Percentiles rank a stretch among this genome's conserved stretches.
These are phyloP conservation scores for Hydrotaea cyrtoneurina DNA, from an alignment of 2,888 invertebrate species.

Conservation along the genomic window DNA sequence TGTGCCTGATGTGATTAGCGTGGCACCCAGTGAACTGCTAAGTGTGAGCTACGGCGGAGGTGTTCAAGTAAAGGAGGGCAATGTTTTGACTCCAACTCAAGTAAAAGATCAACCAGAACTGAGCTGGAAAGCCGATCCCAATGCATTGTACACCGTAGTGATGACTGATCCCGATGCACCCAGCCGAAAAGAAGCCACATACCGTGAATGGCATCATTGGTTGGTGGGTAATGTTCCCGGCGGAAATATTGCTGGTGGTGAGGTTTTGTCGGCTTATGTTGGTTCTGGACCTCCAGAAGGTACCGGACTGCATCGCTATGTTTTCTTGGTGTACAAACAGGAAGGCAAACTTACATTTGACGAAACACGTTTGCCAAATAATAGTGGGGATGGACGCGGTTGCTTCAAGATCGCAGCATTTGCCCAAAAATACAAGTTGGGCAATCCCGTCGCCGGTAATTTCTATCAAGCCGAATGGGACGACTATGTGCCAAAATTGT, in stretches of 20 bases:
- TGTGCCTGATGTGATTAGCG: conserved; percentile 88
- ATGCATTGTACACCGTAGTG: conserved; percentile 87
- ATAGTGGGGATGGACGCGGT: conserved; percentile 82
- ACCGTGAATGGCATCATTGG: conserved; percentile 97
- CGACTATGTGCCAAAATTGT: conserved; percentile 92
- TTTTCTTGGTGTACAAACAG: conserved; percentile 87
- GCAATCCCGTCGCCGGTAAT: conserved; percentile 92
- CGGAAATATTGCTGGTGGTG: conserved; percentile 85
- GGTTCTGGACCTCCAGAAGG: conserved; percentile 93
- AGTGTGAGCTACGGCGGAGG: conserved; percentile 77
- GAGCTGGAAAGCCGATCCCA: conserved; percentile 84
- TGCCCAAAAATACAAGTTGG: conserved; percentile 90
- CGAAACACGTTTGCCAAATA: conserved; percentile 82
- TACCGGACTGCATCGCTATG: conserved; percentile 86
- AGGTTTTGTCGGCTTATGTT: conserved; percentile 88
- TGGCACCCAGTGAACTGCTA: conserved; percentile 83
- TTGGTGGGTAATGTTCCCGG: conserved; percentile 93
- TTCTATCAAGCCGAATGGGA: conserved; percentile 94
- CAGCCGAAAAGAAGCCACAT: conserved; percentile 88
- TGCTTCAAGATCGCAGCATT: conserved; percentile 87
- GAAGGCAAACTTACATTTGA: conserved; percentile 82
- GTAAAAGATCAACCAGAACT: conserved; percentile 88
- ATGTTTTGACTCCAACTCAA: conserved; percentile 88
- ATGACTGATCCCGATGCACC: conserved; percentile 94
- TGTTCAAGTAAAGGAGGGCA: conserved; percentile 84